Percentiles rank a stretch among this genome's conserved stretches.
Evolutionary conservation across 2,797 vertebrate genomes (phyloP).

Genomic region (Mus spretus): DNA sequence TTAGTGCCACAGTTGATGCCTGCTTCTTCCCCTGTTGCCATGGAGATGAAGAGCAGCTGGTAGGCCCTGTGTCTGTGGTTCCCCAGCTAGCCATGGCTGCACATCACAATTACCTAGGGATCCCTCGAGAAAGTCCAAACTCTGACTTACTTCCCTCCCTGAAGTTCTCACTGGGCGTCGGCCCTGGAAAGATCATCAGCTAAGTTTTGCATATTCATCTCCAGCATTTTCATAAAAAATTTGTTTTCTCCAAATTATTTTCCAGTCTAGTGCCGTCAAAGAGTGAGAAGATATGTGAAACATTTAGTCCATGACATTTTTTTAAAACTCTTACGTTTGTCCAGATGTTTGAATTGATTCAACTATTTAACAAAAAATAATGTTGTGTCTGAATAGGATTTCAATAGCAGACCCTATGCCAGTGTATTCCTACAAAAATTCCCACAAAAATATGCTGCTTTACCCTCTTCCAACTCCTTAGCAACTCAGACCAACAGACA

Average conservation of each 20-base stretch:
- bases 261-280: conserved; percentile 55
- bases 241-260: conserved; percentile 70
- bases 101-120: conserved; percentile 67
- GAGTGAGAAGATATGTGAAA: conserved; percentile 60
- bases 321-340: conserved; percentile 45
- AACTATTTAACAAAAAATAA: conserved; percentile 41
- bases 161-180: conserved; percentile 8
- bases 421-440: conserved; percentile 61
- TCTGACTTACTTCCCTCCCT: neutral
- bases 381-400: conserved; percentile 40
- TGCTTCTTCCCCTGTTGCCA: conserved; percentile 75
- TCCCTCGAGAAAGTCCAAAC: conserved; percentile 54
- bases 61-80: conserved; percentile 65
- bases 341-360: conserved; percentile 68
- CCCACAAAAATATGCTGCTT: conserved; percentile 67
- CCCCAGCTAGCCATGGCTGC: conserved; percentile 60
- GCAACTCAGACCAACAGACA: conserved; percentile 70
- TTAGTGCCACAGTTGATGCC: conserved; percentile 74
- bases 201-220: conserved; percentile 29
- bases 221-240: conserved; percentile 65
- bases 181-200: conserved; percentile 3
- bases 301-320: conserved; percentile 59
- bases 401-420: conserved; percentile 60
- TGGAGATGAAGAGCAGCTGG: conserved; percentile 78
- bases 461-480: conserved; percentile 70